Evolutionary conservation across 2,113 vertebrate genomes (phyloP), one percentile per base, ranked within the genome.

Genomic region (Plecturocebus donacophilus): DNA sequence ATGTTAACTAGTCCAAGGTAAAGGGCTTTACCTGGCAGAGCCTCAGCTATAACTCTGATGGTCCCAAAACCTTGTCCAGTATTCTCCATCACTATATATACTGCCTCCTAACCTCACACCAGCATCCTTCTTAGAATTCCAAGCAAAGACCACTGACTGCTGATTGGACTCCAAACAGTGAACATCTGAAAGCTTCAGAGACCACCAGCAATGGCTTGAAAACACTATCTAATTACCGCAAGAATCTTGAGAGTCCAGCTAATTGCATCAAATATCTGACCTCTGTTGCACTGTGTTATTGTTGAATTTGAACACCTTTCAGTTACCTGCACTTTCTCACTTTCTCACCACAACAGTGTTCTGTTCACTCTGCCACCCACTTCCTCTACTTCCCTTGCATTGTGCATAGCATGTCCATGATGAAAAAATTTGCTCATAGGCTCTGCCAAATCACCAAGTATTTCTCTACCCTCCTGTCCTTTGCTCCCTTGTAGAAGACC

Each of bases 341-440:
- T 49, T 76, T 56, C 32, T 89, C 54, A 79, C 4, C 56, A 38
- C 49, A 5, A 2, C 2, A 35, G 6, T 52, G 6, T n/a, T 52
- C 66, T 83, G 4, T 8, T 49, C 4, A 64, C 61, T 0, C 0
- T 68, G 66, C 66, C 8, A 1, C 42, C 6, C 20, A 52, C 77
- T 83, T 40, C 1, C 66, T 40, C 64, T 23, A 16, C 11, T 14
- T 17, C 35, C 27, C 25, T 38, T 0, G 8, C 1, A n/a, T 8
- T 80, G 4, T 66, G 1, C 11, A 1, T 2, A 27, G 16, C 8
- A 10, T 10, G 8, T 23, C 6, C 4, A 8, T 2, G 73, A n/a
- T 45, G 42, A 76, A 21, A 14, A 56, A 45, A 38, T 9, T 21
- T 13, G 38, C 30, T 35, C 30, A 52, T 5, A 14, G 45, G 17